Base-by-base conservation (phyloP, 1,140 invertebrate genomes). In the Leptoteleia sp. region DNA sequence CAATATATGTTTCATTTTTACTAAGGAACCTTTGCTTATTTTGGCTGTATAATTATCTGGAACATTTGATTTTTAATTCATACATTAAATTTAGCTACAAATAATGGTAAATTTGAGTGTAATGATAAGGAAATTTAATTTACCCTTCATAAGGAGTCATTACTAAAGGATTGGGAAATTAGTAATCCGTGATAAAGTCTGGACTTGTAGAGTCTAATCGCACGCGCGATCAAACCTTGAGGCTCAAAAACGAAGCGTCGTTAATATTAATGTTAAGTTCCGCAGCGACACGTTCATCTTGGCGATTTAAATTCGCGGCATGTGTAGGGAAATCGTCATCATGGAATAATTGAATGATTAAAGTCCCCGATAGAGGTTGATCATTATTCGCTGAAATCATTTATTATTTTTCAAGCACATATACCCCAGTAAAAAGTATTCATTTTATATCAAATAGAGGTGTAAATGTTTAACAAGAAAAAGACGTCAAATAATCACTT, bases 241-340 rank as follows among this genome's bases (percentile, higher is more conserved):
- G 50, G 54, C 17, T 75, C 31, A 11, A 55, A 70, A 70, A 64
- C 55, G 59, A 70, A 77, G 15, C 52, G 57, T 77, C 42, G 50
- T 71, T 78, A 78, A 78, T 78, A 78, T 78, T 78, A 71, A 71
- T 78, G 59, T 50, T 64, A 47, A 57, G 45, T 54, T 50, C 25
- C 45, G 16, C 22, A 45, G 15, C 35, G 42, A 65, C 65, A 71
- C 65, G 59, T 78, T 27, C 15, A 54, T 33, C 17, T 31, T 11
- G 17, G 13, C 52, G n/a, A 77, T 78, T 71, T 2, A 54, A 65
- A 78, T 78, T 71, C 61, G 57, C 25, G 17, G 7, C 45, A 13
- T 16, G 50, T 47, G 31, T 72, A 45, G 43, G 61, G 67, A 71
- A 71, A 78, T 78, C 52, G 54, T 65, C 65, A 64, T 67, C 38